Evolutionary conservation across 2,888 invertebrate genomes (phyloP).

Genomic region (Tetrapedia diversipes): DNA sequence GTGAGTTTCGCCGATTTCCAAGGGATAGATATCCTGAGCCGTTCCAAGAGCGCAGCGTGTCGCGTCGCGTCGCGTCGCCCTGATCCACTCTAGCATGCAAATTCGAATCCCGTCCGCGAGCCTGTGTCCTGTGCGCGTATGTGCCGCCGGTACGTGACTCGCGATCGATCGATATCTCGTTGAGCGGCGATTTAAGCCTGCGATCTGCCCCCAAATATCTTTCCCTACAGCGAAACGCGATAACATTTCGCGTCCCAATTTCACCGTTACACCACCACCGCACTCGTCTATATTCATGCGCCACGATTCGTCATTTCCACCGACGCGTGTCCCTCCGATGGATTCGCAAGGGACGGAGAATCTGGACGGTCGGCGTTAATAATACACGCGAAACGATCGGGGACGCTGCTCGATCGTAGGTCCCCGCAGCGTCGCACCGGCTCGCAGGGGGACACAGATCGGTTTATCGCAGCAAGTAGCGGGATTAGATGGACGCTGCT

Average conservation of each 20-base stretch:
- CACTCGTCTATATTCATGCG: too few species aligned
- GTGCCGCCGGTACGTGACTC: constrained; percentile 10
- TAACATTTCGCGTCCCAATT: constrained; percentile 58
- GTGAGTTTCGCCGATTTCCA: constrained; percentile 14
- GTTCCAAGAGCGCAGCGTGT: too few species aligned
- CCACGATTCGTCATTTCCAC: constrained; percentile 40
- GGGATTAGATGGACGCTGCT: not conserved
- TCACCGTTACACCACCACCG: constrained; percentile 44
- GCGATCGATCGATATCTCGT: constrained; percentile 26
- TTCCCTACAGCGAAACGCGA: constrained; percentile 42
- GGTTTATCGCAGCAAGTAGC: not conserved
- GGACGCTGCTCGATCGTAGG: not conserved
- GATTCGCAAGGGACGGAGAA: too few species aligned
- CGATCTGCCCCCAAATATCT: constrained; percentile 28
- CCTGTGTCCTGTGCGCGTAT: not conserved
- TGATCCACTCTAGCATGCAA: constrained; percentile 9
- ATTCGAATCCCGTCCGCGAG: not conserved
- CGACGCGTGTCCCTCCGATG: constrained; percentile 8
- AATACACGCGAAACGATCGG: constrained; percentile 17
- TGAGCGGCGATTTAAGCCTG: constrained; percentile 42
- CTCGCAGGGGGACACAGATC: too few species aligned
- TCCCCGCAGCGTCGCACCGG: too few species aligned
- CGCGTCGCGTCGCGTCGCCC: not conserved
- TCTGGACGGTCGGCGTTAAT: too few species aligned
- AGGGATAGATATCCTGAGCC: not conserved